Conservation (phyloP, 2,797 vertebrate genomes). For the Channallabes apus region DNA sequence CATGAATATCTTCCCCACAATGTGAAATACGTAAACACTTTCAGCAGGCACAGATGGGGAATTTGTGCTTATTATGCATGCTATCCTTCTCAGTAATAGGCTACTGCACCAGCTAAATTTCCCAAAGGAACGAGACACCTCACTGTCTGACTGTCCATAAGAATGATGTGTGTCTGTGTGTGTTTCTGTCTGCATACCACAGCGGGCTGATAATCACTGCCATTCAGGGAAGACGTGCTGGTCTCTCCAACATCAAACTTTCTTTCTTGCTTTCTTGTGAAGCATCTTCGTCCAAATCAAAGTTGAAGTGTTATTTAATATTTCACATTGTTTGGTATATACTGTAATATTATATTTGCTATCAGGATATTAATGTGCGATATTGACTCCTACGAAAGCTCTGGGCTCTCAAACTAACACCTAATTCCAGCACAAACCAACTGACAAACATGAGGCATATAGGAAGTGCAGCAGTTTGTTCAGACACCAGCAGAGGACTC, state of each 20-base stretch:
- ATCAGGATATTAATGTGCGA: background rate
- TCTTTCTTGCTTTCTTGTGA: too few relatives aligned
- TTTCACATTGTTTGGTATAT: background rate
- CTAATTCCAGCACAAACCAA: too few relatives aligned
- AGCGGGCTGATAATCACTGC: constrained; percentile 6
- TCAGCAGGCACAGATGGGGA: background rate
- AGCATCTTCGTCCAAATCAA: background rate
- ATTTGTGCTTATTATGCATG: constrained; percentile 37
- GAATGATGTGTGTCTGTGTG: constrained; percentile 23
- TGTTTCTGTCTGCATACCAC: constrained; percentile 11
- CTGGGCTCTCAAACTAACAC: background rate
- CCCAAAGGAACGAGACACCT: constrained; percentile 19
- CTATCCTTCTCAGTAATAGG: constrained; percentile 25
- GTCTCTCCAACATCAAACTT: background rate
- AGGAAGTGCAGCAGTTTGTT: constrained; percentile 1
- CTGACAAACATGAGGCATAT: background rate
- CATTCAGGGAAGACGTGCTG: background rate
- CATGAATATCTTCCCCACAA: background rate
- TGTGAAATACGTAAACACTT: constrained; percentile 18
- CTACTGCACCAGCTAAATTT: constrained; percentile 26
- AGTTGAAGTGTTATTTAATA: background rate
- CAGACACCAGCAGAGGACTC: constrained; percentile 40
- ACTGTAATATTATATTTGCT: background rate
- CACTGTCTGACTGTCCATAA: constrained; percentile 29
- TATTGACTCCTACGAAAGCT: background rate